Percentiles rank a stretch among this genome's conserved stretches.
Evolutionary conservation across 1,140 invertebrate genomes (phyloP).

Genomic region (Leptonema lineaticorne): DNA sequence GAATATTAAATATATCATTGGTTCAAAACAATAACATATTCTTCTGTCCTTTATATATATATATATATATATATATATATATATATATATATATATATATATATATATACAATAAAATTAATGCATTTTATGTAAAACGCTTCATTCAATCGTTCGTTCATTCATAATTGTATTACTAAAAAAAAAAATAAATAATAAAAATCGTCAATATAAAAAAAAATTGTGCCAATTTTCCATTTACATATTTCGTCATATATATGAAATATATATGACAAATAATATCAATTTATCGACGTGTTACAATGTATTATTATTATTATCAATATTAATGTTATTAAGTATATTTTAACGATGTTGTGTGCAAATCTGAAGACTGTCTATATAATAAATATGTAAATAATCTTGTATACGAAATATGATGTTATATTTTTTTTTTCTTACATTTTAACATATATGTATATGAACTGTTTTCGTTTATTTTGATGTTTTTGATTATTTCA

Average conservation of each 20-base stretch:
- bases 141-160: not conserved
- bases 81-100: no score
- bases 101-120: no score
- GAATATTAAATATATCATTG: not conserved
- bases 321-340: not conserved
- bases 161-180: slow-evolving; percentile 1
- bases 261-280: not conserved
- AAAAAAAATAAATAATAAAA: slow-evolving; percentile 13
- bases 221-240: slow-evolving; percentile 28
- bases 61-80: no score
- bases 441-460: not conserved
- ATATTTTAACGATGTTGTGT: slow-evolving; percentile 12
- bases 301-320: not conserved
- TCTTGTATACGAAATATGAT: not conserved
- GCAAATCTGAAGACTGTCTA: slow-evolving; percentile 17
- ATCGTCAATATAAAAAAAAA: slow-evolving; percentile 24
- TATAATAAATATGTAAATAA: not conserved
- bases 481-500: not conserved
- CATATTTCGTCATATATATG: not conserved
- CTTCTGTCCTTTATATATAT: no score
- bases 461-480: no score
- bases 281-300: not conserved
- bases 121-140: no score
- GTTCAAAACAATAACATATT: no score
- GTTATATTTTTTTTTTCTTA: not conserved